These are phyloP conservation scores for Danaus plexippus DNA, from an alignment of 1,140 invertebrate species.

Conservation along the genomic window DNA sequence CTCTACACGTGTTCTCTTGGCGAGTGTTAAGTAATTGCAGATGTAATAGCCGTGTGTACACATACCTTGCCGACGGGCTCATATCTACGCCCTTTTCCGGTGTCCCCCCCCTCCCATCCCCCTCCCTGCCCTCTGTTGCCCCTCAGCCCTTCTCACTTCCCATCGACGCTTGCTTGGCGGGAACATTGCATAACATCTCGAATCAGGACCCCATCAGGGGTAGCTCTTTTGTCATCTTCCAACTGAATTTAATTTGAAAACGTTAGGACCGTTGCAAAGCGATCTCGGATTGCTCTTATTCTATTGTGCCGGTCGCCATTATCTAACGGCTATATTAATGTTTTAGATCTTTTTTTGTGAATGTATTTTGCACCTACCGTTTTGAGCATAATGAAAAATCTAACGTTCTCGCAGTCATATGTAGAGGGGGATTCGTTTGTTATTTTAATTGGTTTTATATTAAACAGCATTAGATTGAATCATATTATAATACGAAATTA, in stretches of 20 bases:
- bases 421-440: conserved; percentile 6
- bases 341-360: conserved; percentile 14
- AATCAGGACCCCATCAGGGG: conserved; percentile 19
- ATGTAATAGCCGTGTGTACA: conserved; percentile 19
- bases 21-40: conserved; percentile 19
- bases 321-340: conserved; percentile 19
- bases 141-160: conserved; percentile 6
- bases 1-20: conserved; percentile 19
- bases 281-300: conserved; percentile 16
- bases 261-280: conserved; percentile 21
- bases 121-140: too few species aligned
- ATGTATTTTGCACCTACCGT: conserved; percentile 7
- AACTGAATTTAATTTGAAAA: conserved; percentile 25
- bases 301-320: conserved; percentile 14
- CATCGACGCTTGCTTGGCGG: conserved; percentile 8
- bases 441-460: too few species aligned
- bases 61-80: conserved; percentile 16
- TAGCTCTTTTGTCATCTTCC: conserved; percentile 25
- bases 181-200: conserved; percentile 20
- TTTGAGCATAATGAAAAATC: conserved; percentile 7
- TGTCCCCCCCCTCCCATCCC: conserved; percentile 7
- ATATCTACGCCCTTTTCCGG: conserved; percentile 20
- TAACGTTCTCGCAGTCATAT: conserved; percentile 18
- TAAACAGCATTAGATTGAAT: too few species aligned
- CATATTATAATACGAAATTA: too few species aligned